These are phyloP conservation scores for Pelecanus crispus DNA, from an alignment of 2,113 vertebrate genomes.

Conservation along the genomic window DNA sequence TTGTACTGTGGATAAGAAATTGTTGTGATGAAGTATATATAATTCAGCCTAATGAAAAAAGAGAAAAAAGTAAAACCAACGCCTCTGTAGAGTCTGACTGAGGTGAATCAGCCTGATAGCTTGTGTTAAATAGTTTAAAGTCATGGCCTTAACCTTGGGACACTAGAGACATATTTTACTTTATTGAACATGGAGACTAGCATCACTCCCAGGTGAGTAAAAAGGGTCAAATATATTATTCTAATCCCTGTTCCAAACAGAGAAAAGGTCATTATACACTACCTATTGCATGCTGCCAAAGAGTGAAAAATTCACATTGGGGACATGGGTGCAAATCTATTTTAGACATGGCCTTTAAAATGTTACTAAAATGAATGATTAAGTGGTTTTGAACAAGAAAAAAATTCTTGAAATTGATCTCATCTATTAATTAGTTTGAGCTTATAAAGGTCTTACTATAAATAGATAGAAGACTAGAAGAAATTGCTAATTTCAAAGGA, in stretches of 20 bases:
- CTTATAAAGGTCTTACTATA: slow-evolving; percentile 79
- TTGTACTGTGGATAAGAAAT: slow-evolving; percentile 66
- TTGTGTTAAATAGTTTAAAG: slow-evolving; percentile 77
- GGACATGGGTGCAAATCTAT: slow-evolving; percentile 78
- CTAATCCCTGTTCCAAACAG: slow-evolving; percentile 83
- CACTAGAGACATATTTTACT: slow-evolving; percentile 78
- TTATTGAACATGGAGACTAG: slow-evolving; percentile 78
- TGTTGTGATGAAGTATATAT: slow-evolving; percentile 66
- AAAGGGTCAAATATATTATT: slow-evolving; percentile 85
- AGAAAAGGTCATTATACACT: slow-evolving; percentile 81
- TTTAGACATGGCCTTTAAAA: slow-evolving; percentile 80
- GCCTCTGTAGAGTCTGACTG: background rate
- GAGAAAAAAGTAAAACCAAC: background rate
- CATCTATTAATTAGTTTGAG: slow-evolving; percentile 80
- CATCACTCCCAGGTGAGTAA: slow-evolving; percentile 77
- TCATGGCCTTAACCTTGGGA: slow-evolving; percentile 78
- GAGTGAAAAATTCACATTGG: slow-evolving; percentile 78
- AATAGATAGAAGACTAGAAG: slow-evolving; percentile 69
- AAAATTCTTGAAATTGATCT: slow-evolving; percentile 76
- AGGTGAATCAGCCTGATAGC: slow-evolving; percentile 69
- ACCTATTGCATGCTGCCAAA: slow-evolving; percentile 68
- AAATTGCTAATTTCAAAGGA: slow-evolving; percentile 68
- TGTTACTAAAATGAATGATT: slow-evolving; percentile 79
- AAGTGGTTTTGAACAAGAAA: slow-evolving; percentile 73
- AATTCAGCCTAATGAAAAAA: slow-evolving; percentile 43